Evolutionary conservation across 2,888 invertebrate species (phyloP), one percentile per base, ranked within the genome.

Genomic region (Leptinotarsa tumamoca): DNA sequence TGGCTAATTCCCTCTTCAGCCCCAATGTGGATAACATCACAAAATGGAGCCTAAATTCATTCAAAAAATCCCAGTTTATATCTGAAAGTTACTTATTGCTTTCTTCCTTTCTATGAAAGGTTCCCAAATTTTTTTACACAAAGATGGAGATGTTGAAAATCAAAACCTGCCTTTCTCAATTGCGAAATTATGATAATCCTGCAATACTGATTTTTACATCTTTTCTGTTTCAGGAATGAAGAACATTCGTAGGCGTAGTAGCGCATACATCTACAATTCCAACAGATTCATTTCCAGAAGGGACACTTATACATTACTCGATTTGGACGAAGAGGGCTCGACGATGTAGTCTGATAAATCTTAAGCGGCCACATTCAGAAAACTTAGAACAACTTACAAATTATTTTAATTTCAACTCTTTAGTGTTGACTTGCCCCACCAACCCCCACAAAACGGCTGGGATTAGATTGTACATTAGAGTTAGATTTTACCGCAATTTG

Each of bases 211-310:
- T 10, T 18, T 18, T 56, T n/a, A 5, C 13, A 63, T 73, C 27
- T 27, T 21, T 27, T 66, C 21, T 66, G 0, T 78, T 78, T n/a
- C 67, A 80, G 80, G 80, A 0, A 91, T 93, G 82, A 92, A 93
- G 70, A 94, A 94, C 0, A 87, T 95, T 18, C 88, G 94, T 68
- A 89, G 94, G 18, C 92, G 94, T 18, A 92, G 93, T 0, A 91
- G 91, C 0, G 85, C 82, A 4, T 81, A 81, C 63, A 78, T 83
- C 17, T 78, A 78, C 71, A 77, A 74, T 70, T 78, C 82, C 4
- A 83, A 82, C 67, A 78, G 83, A 74, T 86, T 93, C 17, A 86
- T 93, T n/a, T 89, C 91, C 18, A 88, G 90, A 50, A 89, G 91
- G 75, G 93, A 94, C 72, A 89, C 91, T 0, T 92, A 92, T 83